A percentile compares a stretch with the other conserved stretches of the same genome.
Evolutionary conservation across 2,113 vertebrate species (phyloP).

Genomic region (Cinclus cinclus): DNA sequence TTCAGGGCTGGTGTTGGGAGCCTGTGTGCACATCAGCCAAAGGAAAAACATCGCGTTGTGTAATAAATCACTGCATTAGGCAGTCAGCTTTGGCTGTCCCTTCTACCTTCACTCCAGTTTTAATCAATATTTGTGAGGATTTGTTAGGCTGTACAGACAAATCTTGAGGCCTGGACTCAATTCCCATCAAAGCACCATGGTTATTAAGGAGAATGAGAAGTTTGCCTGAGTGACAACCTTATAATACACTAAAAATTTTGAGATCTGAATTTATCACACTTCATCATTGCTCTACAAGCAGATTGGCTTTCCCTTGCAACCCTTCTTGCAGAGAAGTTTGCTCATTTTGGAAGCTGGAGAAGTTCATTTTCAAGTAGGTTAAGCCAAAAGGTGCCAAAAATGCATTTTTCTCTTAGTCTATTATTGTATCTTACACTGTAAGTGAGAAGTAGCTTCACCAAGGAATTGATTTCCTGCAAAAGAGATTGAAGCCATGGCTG

Average conservation of each 20-base stretch:
- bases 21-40: not conserved
- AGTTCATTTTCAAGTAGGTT: slow-evolving; percentile 67
- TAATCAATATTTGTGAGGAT: slow-evolving; percentile 44
- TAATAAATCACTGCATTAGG: slow-evolving; percentile 42
- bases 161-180: not conserved
- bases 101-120: slow-evolving; percentile 6
- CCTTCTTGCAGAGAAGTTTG: slow-evolving; percentile 40
- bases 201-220: slow-evolving; percentile 26
- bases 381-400: slow-evolving; percentile 69
- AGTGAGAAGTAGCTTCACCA: slow-evolving; percentile 68
- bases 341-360: slow-evolving; percentile 45
- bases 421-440: slow-evolving; percentile 69
- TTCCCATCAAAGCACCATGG: not conserved
- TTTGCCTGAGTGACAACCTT: not conserved
- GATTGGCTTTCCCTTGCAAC: slow-evolving; percentile 42
- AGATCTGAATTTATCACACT: slow-evolving; percentile 34
- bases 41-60: not conserved
- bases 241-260: not conserved
- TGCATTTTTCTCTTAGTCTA: slow-evolving; percentile 64
- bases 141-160: slow-evolving; percentile 18
- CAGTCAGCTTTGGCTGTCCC: slow-evolving; percentile 6
- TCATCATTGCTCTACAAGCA: slow-evolving; percentile 14
- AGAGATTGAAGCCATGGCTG: slow-evolving; percentile 42
- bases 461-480: slow-evolving; percentile 62
- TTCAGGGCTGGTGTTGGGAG: not conserved